Evolutionary conservation across 1,140 invertebrate genomes (phyloP).

Genomic region (Steinernema feltiae): DNA sequence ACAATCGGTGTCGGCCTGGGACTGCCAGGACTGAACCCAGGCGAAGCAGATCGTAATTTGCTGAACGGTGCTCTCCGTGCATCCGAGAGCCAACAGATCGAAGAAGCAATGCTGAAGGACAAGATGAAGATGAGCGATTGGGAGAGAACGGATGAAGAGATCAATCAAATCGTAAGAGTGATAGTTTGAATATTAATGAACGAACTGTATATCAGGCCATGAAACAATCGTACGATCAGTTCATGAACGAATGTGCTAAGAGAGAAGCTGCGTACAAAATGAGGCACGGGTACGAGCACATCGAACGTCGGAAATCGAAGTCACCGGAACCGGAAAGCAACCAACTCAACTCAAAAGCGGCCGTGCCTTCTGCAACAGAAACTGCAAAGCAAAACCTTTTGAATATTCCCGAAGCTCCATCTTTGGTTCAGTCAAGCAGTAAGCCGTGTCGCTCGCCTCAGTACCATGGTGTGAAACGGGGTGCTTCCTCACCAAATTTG

Average conservation of each 20-base stretch:
- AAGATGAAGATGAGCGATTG: constrained; percentile 84
- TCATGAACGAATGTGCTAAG: not conserved
- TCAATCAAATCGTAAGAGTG: constrained; percentile 62
- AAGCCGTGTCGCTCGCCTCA: not conserved
- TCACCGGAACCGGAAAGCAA: not conserved
- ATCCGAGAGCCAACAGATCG: constrained; percentile 75
- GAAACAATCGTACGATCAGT: not conserved
- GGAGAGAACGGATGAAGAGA: constrained; percentile 84
- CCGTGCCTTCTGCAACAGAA: too few relatives aligned
- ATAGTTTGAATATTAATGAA: not conserved
- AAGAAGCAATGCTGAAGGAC: constrained; percentile 85
- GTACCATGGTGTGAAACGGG: not conserved
- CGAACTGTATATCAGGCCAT: not conserved
- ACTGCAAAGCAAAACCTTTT: too few relatives aligned
- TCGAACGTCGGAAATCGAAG: not conserved
- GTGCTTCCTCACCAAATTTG: not conserved
- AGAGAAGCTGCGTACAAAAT: not conserved
- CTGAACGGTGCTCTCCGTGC: constrained; percentile 19
- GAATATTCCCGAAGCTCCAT: too few relatives aligned
- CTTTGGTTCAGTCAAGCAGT: not conserved
- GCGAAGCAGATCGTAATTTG: constrained; percentile 59
- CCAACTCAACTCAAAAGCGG: too few relatives aligned
- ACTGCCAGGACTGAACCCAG: constrained; percentile 75
- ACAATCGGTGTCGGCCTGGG: constrained; percentile 79
- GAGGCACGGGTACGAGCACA: too few relatives aligned